Base-by-base conservation (phyloP, 2,797 vertebrate genomes). In the Paramormyrops hopkinsi region DNA sequence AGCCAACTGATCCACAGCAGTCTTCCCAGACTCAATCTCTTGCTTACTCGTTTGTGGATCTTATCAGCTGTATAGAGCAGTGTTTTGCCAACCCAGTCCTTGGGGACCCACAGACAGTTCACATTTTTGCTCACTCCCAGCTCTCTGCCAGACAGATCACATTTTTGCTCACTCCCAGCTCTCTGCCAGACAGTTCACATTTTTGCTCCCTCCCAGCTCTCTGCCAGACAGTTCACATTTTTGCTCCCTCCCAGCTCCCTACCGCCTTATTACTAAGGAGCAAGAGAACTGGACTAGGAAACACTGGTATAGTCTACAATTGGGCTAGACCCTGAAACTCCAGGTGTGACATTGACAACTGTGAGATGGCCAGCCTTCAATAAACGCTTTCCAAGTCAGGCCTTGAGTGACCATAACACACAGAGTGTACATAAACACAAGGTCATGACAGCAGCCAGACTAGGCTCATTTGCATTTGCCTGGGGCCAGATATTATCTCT, bases 401-500 rank as follows among this genome's bases (percentile, higher is more conserved):
- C 73, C 37, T 6, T 41, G 73, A 44, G 44, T n/a, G 46, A 85
- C 19, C 9, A 17, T 85, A 51, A 41, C 54, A 46, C 54, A 44
- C 53, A 44, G 37, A n/a, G 17, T 7, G 7, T 44, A 87, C 53
- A 87, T 54, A 54, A 41, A 88, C 56, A 65, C 86, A 88, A 41
- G 56, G 48, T 22, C 25, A 8, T 53, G 54, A 69, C 53, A 50
- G 41, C 12, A 89, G 37, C 79, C 56, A 79, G 91, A 91, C 89
- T 51, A 69, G 92, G 90, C 46, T 90, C 25, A 91, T 94, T 94
- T 93, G 91, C 91, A 92, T 92, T 90, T 62, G 29, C 91, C 83
- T 56, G n/a, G 46, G 53, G 79, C 86, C n/a, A 86, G 25, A 25
- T 48, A 12, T 29, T 86, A 50, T n/a, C 25, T 17, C n/a, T 44